Evolutionary conservation across 2,113 vertebrate genomes (phyloP), one percentile per base, ranked within the genome.

Genomic region (Centrocercus urophasianus): DNA sequence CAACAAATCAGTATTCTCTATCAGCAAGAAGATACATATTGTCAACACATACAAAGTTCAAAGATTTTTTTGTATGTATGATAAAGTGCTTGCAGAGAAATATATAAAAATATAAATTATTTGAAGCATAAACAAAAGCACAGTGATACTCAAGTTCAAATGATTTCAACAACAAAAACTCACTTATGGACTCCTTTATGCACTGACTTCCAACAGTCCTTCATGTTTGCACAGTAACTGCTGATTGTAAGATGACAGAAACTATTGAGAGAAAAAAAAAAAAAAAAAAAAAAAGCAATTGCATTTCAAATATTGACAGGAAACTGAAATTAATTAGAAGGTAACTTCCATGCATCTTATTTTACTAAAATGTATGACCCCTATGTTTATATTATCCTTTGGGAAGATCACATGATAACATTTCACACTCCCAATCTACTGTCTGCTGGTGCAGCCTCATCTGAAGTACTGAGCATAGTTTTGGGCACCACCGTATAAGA

Each of bases 231-330:
- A 38, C 7, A 57, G 16, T 7, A 82, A 66, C 64, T 78, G 19
- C 12, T 11, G 13, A 6, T 25, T 45, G 4, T 32, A 6, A 10
- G 43, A 61, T 3, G 1, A 59, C 8, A 17, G 50, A 38, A 60
- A 82, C 11, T 9, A 79, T 24, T 38, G 25, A 82, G 25, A 77
- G 8, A 71, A 71, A 24, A 25, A 25, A 25, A 50, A 25, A 25
- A 25, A 50, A 50, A 0, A 6, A 25, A 25, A 25, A 25, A 0
- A 6, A 32, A 59, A 50, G 1, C 1, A 25, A 64, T 60, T 67
- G 2, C 0, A 17, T 38, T 86, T 70, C 22, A 76, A 82, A 65
- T 75, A 16, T 2, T 9, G 16, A 34, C 4, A 8, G 45, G 79
- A 83, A 93, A 56, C 2, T 15, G 25, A 57, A 20, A 36, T 63